phyloP scores from a whole-genome alignment of 2,888 invertebrate genomes.

The Tethea ocularis region DNA sequence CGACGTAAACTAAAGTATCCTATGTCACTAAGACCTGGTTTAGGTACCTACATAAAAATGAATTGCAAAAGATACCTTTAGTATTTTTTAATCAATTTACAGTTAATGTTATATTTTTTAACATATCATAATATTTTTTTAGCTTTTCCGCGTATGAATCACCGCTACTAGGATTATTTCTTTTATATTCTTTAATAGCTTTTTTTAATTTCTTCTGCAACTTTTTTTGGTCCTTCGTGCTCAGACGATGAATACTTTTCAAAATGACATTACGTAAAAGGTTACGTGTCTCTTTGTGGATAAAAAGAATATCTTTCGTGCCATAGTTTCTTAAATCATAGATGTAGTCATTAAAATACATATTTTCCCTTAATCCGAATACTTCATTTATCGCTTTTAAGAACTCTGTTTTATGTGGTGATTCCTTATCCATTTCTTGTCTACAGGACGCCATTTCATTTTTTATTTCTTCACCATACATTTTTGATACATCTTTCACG shows the following conservation, averaged over 20 bases:
- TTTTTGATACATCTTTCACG: conserved; percentile 39
- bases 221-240: conserved; percentile 25
- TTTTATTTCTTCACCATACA: conserved; percentile 41
- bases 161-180: not conserved
- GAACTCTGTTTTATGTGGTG: conserved; percentile 39
- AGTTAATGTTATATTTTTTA: too few species aligned
- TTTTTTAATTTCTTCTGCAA: conserved; percentile 39
- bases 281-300: conserved; percentile 33
- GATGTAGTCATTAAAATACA: conserved; percentile 55
- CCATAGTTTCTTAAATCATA: conserved; percentile 35
- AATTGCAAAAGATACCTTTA: too few species aligned
- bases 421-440: conserved; percentile 31
- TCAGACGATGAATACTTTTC: conserved; percentile 24
- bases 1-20: too few species aligned
- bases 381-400: conserved; percentile 50
- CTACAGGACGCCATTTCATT: conserved; percentile 38
- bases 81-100: too few species aligned
- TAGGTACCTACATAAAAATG: too few species aligned
- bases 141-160: not conserved
- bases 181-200: conserved; percentile 48
- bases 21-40: too few species aligned
- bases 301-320: conserved; percentile 22
- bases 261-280: conserved; percentile 37
- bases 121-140: not conserved
- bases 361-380: conserved; percentile 47